These are phyloP conservation scores for Agonopterix heracliana DNA, from an alignment of 2,888 invertebrate species.

Conservation along the genomic window DNA sequence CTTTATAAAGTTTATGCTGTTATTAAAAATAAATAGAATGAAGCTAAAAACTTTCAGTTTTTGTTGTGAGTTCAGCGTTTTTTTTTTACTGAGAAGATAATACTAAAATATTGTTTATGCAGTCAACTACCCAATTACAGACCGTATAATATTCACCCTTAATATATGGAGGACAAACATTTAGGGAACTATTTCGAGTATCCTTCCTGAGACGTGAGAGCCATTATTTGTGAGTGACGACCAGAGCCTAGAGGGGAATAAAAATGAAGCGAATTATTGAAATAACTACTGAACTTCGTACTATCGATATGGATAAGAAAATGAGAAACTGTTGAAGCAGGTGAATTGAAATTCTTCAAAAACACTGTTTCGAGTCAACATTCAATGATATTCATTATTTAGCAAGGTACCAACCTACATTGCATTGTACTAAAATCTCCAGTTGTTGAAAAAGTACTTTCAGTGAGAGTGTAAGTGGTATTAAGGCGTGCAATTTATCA, in stretches of 20 bases:
- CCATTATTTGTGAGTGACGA: conserved; percentile 4
- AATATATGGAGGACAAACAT: neutral
- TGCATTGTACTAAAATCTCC: neutral
- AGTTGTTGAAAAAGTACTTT: neutral
- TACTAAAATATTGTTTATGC: too few species aligned
- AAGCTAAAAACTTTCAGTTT: too few species aligned
- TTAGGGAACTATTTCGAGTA: neutral
- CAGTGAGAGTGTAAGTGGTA: too few species aligned
- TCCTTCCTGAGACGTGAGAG: conserved; percentile 4
- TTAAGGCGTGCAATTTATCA: too few species aligned
- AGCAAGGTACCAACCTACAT: neutral
- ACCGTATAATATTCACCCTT: too few species aligned
- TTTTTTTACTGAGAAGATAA: too few species aligned
- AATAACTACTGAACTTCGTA: neutral
- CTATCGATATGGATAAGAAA: neutral
- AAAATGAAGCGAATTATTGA: conserved; percentile 1
- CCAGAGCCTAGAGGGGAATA: neutral
- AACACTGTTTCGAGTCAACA: neutral
- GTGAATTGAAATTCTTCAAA: too few species aligned
- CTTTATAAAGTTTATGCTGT: too few species aligned
- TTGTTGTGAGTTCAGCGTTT: too few species aligned
- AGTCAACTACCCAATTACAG: too few species aligned
- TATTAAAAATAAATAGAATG: too few species aligned
- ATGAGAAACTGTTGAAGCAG: too few species aligned
- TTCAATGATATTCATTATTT: neutral